phyloP scores from a whole-genome alignment of 2,888 invertebrate genomes.

The Gymnoscelis rufifasciata region DNA sequence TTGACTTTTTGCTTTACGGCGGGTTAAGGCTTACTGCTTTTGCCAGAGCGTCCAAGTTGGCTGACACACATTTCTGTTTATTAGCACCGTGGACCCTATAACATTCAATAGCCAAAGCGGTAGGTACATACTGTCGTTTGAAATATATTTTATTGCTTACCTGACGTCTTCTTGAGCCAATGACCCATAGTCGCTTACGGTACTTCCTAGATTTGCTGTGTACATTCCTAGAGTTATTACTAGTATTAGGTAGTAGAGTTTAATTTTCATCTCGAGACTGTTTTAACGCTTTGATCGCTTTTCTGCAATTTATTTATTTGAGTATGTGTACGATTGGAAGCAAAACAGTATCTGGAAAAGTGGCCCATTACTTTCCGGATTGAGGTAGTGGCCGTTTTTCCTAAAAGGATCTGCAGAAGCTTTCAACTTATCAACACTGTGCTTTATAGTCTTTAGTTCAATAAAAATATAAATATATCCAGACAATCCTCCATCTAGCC shows the following conservation, averaged over 20 bases:
- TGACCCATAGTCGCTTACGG: constrained; percentile 66
- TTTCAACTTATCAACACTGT: no score
- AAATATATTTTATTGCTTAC: constrained; percentile 59
- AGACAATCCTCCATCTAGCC: no score
- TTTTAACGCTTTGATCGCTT: no score
- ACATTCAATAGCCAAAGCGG: constrained; percentile 46
- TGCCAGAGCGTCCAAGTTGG: constrained; percentile 7
- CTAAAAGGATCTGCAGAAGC: no score
- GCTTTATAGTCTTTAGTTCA: no score
- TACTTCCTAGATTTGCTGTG: constrained; percentile 53
- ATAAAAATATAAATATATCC: no score
- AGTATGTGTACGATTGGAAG: no score
- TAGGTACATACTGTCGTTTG: constrained; percentile 47
- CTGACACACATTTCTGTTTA: constrained; percentile 14
- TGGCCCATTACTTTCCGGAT: no score
- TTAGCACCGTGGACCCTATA: constrained; percentile 26
- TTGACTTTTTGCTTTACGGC: no score
- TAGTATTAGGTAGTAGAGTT: constrained; percentile 25
- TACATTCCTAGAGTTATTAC: constrained; percentile 46
- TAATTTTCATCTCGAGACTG: constrained; percentile 6
- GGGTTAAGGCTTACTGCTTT: constrained; percentile 8
- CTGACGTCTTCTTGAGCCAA: constrained; percentile 65
- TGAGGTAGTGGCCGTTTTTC: no score
- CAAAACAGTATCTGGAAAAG: no score
- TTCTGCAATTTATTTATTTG: background rate